Evolutionary conservation across 2,888 invertebrate species (phyloP).

Genomic region (Tipula confusa): DNA sequence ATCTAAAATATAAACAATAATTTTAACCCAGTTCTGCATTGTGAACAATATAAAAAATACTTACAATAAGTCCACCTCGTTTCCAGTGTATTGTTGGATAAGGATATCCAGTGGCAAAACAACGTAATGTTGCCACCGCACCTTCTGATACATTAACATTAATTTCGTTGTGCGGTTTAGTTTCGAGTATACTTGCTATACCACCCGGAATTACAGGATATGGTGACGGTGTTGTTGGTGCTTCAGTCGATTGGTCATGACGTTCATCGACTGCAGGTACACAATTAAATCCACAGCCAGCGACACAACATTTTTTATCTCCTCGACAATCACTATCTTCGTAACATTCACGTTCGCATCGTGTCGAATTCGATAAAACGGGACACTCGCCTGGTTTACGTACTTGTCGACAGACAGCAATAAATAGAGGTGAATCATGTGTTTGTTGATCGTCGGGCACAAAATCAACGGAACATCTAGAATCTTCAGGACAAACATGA

Average conservation of each 20-base stretch:
- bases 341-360: slow-evolving; percentile 67
- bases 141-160: slow-evolving; percentile 66
- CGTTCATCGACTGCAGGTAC: slow-evolving; percentile 52
- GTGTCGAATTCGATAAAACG: slow-evolving; percentile 48
- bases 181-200: slow-evolving; percentile 54
- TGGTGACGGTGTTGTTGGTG: slow-evolving; percentile 43
- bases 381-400: slow-evolving; percentile 70
- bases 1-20: slow-evolving; percentile 55
- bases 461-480: slow-evolving; percentile 65
- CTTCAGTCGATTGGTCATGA: slow-evolving; percentile 47
- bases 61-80: slow-evolving; percentile 65
- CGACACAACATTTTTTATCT: slow-evolving; percentile 74
- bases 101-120: slow-evolving; percentile 73
- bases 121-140: slow-evolving; percentile 66
- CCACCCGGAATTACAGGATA: slow-evolving; percentile 49
- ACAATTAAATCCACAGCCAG: slow-evolving; percentile 73
- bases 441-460: slow-evolving; percentile 38
- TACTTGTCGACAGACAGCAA: slow-evolving; percentile 50
- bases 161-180: slow-evolving; percentile 52
- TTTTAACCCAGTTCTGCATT: background rate
- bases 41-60: slow-evolving; percentile 38
- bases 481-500: slow-evolving; percentile 57
- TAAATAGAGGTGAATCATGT: slow-evolving; percentile 40
- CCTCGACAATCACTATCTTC: slow-evolving; percentile 78
- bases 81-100: slow-evolving; percentile 74